A percentile compares a stretch with the other conserved stretches of the same genome.
Conservation (phyloP, 2,888 invertebrate genomes). For the Cantharis rufa region DNA sequence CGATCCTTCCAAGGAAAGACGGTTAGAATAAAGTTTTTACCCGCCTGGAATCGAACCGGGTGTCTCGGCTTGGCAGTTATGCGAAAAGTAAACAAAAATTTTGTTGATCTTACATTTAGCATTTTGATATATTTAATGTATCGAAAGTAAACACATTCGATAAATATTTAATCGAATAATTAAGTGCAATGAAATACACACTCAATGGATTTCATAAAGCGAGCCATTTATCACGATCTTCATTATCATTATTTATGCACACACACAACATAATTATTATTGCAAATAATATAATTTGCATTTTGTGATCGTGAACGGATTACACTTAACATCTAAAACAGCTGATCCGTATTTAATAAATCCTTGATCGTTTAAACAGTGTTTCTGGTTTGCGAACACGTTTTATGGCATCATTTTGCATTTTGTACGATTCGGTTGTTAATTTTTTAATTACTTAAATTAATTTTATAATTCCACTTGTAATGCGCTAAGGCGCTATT, state of each 20-base stretch:
- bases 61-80: no score
- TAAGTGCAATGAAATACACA: not conserved
- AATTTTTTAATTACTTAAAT: slow-evolving; percentile 9
- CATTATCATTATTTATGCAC: slow-evolving; percentile 15
- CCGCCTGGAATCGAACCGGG: no score
- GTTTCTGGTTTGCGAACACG: slow-evolving; percentile 29
- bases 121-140: not conserved
- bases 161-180: not conserved
- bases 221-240: slow-evolving; percentile 7
- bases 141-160: not conserved
- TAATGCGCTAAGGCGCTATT: not conserved
- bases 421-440: slow-evolving; percentile 19
- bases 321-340: slow-evolving; percentile 39
- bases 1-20: no score
- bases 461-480: not conserved
- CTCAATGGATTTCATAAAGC: not conserved
- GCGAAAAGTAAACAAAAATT: not conserved
- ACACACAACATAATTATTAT: slow-evolving; percentile 5
- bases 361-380: slow-evolving; percentile 41
- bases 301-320: slow-evolving; percentile 42
- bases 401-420: slow-evolving; percentile 22
- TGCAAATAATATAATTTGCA: slow-evolving; percentile 16
- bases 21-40: no score
- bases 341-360: slow-evolving; percentile 42
- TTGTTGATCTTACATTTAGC: not conserved